A percentile compares a stretch with the other conserved stretches of the same genome.
phyloP scores from a whole-genome alignment of 2,797 vertebrate genomes.

The Anguilla pacifica region DNA sequence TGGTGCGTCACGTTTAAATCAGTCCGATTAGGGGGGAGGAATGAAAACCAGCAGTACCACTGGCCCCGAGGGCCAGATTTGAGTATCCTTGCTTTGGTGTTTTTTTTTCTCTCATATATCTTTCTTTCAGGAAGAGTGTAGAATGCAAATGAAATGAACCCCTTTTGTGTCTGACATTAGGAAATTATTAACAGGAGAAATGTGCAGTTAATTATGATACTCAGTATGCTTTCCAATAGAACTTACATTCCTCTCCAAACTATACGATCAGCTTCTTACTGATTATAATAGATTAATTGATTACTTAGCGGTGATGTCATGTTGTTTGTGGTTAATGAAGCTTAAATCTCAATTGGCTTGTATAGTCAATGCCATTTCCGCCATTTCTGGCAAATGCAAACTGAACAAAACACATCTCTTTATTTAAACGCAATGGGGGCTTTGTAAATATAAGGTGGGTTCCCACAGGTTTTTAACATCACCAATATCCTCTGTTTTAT shows the following conservation, averaged over 20 bases:
- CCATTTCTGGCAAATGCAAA: slow-evolving; percentile 51
- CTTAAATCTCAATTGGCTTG: slow-evolving; percentile 60
- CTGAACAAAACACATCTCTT: slow-evolving; percentile 5
- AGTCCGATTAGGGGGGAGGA: neutral
- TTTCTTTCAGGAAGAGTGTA: neutral
- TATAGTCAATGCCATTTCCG: slow-evolving; percentile 47
- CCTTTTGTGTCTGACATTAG: neutral
- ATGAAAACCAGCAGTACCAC: neutral
- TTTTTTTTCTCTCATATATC: neutral
- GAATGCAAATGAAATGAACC: slow-evolving; percentile 8
- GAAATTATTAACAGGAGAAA: slow-evolving; percentile 5
- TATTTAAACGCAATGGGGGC: neutral
- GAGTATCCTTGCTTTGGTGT: no score
- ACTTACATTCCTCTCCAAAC: slow-evolving; percentile 47
- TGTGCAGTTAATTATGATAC: neutral
- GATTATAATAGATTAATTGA: slow-evolving; percentile 71
- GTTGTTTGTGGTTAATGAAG: slow-evolving; percentile 71
- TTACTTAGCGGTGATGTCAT: slow-evolving; percentile 57
- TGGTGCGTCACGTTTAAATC: neutral
- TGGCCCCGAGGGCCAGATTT: no score
- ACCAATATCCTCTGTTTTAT: neutral
- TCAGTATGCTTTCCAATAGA: slow-evolving; percentile 34
- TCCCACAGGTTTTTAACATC: neutral
- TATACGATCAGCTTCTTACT: slow-evolving; percentile 59
- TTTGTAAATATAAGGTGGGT: neutral